Conservation (phyloP, 1,140 invertebrate species). For the Drosophila novamexicana region DNA sequence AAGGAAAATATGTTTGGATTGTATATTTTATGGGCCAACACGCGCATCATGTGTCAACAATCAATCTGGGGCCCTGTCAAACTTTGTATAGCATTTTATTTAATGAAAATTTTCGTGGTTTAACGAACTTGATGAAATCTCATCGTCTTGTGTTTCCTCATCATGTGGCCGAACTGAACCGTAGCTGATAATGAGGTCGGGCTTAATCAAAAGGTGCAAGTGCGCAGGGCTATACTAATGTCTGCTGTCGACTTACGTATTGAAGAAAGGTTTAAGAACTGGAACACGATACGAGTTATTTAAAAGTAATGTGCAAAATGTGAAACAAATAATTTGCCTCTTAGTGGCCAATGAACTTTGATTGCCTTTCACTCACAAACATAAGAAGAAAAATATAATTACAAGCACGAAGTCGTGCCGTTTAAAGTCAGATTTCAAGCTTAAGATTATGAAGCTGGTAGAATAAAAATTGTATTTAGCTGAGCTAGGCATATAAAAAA, state of each 20-base stretch:
- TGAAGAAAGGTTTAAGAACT: conserved; percentile 3
- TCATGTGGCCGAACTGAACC: neutral
- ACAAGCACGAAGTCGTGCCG: conserved; percentile 14
- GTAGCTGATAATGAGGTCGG: conserved; percentile 46
- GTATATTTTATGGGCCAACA: conserved; percentile 44
- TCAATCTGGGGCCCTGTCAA: conserved; percentile 46
- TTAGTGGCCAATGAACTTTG: conserved; percentile 52
- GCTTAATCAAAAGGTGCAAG: conserved; percentile 12
- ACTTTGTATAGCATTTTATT: conserved; percentile 28
- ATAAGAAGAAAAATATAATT: conserved; percentile 7
- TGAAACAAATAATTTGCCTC: conserved; percentile 37
- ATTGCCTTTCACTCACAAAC: conserved; percentile 62
- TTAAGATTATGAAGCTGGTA: conserved; percentile 29
- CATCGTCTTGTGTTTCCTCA: conserved; percentile 42
- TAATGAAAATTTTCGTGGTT: conserved; percentile 41
- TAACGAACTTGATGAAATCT: conserved; percentile 53
- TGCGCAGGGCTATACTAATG: conserved; percentile 1
- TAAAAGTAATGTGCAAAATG: conserved; percentile 37
- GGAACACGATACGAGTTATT: conserved; percentile 1
- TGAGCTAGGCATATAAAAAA: conserved; percentile 8
- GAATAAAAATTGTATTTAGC: conserved; percentile 4
- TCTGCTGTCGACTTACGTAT: conserved; percentile 24
- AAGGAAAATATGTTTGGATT: conserved; percentile 23
- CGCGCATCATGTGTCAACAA: conserved; percentile 48
- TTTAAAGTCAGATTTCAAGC: conserved; percentile 11